Percentiles rank a stretch among this genome's conserved stretches.
phyloP scores from a whole-genome alignment of 2,113 vertebrate species.

The Scartelaos histophorus region DNA sequence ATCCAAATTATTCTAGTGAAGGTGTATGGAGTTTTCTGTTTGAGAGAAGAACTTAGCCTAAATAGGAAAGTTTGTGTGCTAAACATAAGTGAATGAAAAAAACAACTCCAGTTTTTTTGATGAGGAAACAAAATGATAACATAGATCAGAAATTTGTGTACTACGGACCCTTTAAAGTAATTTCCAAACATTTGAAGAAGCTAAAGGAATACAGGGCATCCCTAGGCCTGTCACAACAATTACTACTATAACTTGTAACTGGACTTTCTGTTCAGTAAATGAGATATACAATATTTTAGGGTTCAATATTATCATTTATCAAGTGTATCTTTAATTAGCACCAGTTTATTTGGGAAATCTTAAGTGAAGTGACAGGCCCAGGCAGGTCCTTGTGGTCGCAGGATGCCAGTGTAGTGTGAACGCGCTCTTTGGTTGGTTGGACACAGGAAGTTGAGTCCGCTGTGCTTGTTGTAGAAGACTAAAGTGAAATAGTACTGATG shows the following conservation, averaged over 20 bases:
- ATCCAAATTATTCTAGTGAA: too few species aligned
- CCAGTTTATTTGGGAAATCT: too few species aligned
- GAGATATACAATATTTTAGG: neutral
- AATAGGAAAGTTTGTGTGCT: too few species aligned
- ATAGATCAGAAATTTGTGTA: too few species aligned
- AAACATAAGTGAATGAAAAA: too few species aligned
- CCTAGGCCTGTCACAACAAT: neutral
- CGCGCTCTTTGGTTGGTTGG: neutral
- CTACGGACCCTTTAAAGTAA: neutral
- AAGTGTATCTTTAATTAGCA: too few species aligned
- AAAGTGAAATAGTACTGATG: neutral
- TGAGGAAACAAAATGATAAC: too few species aligned
- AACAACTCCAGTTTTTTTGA: too few species aligned
- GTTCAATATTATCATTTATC: too few species aligned
- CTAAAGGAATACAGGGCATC: neutral
- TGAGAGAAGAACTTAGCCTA: too few species aligned
- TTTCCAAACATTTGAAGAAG: neutral
- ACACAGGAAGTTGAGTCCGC: neutral
- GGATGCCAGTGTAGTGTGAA: neutral
- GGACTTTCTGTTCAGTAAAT: neutral
- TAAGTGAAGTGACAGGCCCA: neutral
- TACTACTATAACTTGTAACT: neutral
- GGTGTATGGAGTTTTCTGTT: too few species aligned
- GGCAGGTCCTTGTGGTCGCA: neutral
- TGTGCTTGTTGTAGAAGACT: slow-evolving; percentile 1